Evolutionary conservation across 2,113 vertebrate species (phyloP).

Genomic region (Guaruba guarouba): DNA sequence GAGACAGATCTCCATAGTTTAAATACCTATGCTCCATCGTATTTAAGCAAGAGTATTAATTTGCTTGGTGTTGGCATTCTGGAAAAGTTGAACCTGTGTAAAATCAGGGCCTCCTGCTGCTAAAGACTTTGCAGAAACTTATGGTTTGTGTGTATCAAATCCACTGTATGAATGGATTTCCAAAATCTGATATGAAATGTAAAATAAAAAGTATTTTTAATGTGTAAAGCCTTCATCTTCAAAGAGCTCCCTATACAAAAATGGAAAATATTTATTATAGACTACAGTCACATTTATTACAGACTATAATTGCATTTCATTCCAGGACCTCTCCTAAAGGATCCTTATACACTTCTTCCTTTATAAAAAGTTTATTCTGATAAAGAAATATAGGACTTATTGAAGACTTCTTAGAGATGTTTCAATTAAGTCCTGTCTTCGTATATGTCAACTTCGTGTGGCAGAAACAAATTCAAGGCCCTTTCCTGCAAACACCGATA

Average conservation of each 20-base stretch:
- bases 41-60: neutral
- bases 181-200: neutral
- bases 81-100: neutral
- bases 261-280: neutral
- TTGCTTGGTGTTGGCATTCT: neutral
- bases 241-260: neutral
- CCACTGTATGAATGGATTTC: neutral
- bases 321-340: neutral
- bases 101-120: neutral
- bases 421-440: slow-evolving; percentile 51
- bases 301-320: neutral
- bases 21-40: neutral
- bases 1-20: neutral
- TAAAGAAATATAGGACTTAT: neutral
- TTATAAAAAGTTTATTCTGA: slow-evolving; percentile 6
- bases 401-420: neutral
- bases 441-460: neutral
- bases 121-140: slow-evolving; percentile 22
- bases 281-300: neutral
- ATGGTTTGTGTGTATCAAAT: neutral
- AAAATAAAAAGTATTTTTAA: neutral
- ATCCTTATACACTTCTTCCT: neutral
- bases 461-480: slow-evolving; percentile 51
- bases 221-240: neutral
- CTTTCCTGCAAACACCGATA: slow-evolving; percentile 43